phyloP scores from a whole-genome alignment of 1,140 invertebrate species.

The Temnothorax longispinosus region DNA sequence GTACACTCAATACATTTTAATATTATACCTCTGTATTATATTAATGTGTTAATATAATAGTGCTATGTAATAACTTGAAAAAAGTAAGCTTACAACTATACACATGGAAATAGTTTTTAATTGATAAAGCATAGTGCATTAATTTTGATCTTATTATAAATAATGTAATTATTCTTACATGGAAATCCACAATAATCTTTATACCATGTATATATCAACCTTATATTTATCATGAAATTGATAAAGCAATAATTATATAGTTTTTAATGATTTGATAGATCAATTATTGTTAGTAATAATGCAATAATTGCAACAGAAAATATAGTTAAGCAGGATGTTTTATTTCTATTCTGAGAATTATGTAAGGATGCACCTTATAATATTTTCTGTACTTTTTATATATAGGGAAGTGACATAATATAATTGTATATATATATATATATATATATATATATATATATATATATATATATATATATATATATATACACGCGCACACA shows the following conservation, averaged over 20 bases:
- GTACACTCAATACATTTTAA: constrained; percentile 23
- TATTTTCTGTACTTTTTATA: constrained; percentile 27
- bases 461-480: neutral
- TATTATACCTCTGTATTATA: constrained; percentile 25
- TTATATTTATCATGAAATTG: constrained; percentile 16
- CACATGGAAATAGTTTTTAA: neutral
- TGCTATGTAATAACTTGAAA: constrained; percentile 20
- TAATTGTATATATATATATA: neutral
- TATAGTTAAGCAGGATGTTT: constrained; percentile 23
- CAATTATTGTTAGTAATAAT: constrained; percentile 10
- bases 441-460: neutral
- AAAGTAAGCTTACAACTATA: neutral
- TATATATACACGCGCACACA: neutral
- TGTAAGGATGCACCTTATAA: constrained; percentile 12
- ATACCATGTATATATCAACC: constrained; percentile 28
- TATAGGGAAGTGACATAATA: constrained; percentile 17
- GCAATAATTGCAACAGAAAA: constrained; percentile 1
- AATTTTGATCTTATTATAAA: neutral
- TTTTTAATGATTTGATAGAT: constrained; percentile 33
- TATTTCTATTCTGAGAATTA: constrained; percentile 33
- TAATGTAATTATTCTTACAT: constrained; percentile 40
- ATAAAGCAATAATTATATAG: constrained; percentile 8
- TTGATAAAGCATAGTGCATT: neutral
- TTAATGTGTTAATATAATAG: neutral
- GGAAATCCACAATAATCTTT: neutral